Evolutionary conservation across 2,797 vertebrate genomes (phyloP).

Genomic region (Channa striata): DNA sequence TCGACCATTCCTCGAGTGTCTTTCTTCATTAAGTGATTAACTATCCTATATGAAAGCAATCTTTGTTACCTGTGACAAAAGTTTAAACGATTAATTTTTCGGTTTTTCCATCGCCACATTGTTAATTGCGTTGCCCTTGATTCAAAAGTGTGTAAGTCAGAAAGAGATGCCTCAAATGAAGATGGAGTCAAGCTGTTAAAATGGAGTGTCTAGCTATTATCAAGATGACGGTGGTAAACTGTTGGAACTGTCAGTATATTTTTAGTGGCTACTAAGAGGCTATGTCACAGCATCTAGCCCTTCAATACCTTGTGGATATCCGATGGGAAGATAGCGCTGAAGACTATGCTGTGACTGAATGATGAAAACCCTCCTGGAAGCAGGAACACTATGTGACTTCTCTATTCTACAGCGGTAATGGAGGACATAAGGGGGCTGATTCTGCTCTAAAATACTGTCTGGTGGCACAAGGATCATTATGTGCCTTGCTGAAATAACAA

Average conservation of each 20-base stretch:
- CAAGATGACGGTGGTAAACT: constrained; percentile 16
- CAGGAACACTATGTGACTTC: constrained; percentile 31
- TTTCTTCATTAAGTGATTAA: constrained; percentile 9
- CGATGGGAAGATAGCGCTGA: background rate
- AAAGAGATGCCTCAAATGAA: constrained; percentile 19
- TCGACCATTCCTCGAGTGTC: background rate
- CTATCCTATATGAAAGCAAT: constrained; percentile 1
- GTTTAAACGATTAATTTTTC: background rate
- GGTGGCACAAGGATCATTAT: constrained; percentile 42
- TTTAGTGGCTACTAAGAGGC: constrained; percentile 26
- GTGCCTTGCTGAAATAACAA: constrained; percentile 59
- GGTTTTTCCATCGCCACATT: constrained; percentile 7
- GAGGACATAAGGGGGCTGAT: constrained; percentile 49
- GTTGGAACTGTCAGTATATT: constrained; percentile 11
- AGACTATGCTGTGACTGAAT: constrained; percentile 9
- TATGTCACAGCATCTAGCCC: constrained; percentile 39
- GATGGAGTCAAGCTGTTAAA: constrained; percentile 20
- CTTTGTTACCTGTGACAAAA: background rate
- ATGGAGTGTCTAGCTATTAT: constrained; percentile 10
- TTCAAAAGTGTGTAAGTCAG: constrained; percentile 11
- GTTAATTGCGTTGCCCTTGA: constrained; percentile 23
- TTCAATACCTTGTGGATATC: constrained; percentile 28
- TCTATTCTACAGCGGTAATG: constrained; percentile 53
- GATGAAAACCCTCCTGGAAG: constrained; percentile 26
- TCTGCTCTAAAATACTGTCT: constrained; percentile 55